These are phyloP conservation scores for Psophia crepitans DNA, from an alignment of 2,113 vertebrate genomes.

Conservation along the genomic window DNA sequence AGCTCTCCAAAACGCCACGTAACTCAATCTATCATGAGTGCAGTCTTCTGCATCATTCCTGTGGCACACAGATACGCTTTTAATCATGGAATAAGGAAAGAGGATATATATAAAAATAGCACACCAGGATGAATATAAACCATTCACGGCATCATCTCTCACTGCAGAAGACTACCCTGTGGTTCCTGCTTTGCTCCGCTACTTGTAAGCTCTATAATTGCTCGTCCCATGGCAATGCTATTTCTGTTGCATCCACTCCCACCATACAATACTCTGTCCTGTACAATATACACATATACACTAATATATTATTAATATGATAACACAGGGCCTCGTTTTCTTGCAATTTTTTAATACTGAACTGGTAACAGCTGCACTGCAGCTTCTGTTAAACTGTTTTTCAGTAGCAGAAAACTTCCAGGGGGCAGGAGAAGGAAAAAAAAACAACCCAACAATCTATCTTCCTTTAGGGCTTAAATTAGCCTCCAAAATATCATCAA, in stretches of 20 bases:
- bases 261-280: neutral
- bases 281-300: neutral
- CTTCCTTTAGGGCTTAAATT: neutral
- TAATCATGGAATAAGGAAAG: neutral
- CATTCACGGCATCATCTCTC: neutral
- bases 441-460: too few species aligned
- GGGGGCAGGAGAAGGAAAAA: neutral
- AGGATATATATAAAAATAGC: neutral
- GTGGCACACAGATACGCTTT: neutral
- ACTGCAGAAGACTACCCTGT: neutral
- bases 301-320: conserved; percentile 15
- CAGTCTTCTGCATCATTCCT: neutral
- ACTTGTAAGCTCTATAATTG: conserved; percentile 7
- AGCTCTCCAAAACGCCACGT: neutral
- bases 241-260: conserved; percentile 17
- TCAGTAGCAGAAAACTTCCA: neutral
- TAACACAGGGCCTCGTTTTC: neutral
- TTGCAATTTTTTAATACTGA: neutral
- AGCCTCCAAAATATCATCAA: neutral
- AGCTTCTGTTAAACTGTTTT: neutral
- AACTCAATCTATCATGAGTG: fast-evolving
- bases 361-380: neutral
- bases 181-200: conserved; percentile 37
- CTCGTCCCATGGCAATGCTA: neutral
- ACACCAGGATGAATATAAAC: conserved; percentile 4